Conservation (phyloP, 2,797 vertebrate genomes). For the Chrysolophus pictus region DNA sequence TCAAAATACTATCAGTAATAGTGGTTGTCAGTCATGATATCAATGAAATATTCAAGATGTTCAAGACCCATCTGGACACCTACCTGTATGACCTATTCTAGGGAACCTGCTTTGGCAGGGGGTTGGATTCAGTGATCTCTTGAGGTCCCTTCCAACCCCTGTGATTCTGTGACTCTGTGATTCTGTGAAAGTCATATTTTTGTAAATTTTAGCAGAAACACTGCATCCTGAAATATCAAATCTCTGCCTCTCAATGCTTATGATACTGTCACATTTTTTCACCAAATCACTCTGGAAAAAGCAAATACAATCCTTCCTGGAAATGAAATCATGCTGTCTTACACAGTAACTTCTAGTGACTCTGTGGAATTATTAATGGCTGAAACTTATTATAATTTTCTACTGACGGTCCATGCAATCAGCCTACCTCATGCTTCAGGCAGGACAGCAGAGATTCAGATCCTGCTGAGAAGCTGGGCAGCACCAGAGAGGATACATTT, state of each 20-base stretch:
- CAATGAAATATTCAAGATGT: not conserved
- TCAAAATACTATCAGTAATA: not conserved
- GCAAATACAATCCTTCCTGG: slow-evolving; percentile 6
- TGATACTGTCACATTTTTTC: slow-evolving; percentile 10
- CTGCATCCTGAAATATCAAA: slow-evolving; percentile 23
- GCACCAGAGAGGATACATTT: accelerated
- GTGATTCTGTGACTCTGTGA: no score
- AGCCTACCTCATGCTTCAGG: not conserved
- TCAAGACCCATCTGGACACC: no score
- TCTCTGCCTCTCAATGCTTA: slow-evolving; percentile 5
- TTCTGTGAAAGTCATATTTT: slow-evolving; percentile 9
- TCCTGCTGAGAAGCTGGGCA: not conserved
- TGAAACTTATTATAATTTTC: not conserved
- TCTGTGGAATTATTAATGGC: not conserved
- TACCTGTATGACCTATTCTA: no score
- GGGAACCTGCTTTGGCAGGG: no score
- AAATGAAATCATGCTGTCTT: not conserved
- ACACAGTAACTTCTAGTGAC: not conserved
- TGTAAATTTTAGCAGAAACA: slow-evolving; percentile 29
- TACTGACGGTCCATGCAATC: not conserved
- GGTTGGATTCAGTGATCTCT: no score
- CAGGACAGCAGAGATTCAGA: not conserved
- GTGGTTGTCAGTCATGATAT: not conserved
- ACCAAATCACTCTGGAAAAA: slow-evolving; percentile 6
- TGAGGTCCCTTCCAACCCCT: no score